These are phyloP conservation scores for Typhlichthys subterraneus DNA, from an alignment of 2,797 vertebrate species.

Conservation along the genomic window DNA sequence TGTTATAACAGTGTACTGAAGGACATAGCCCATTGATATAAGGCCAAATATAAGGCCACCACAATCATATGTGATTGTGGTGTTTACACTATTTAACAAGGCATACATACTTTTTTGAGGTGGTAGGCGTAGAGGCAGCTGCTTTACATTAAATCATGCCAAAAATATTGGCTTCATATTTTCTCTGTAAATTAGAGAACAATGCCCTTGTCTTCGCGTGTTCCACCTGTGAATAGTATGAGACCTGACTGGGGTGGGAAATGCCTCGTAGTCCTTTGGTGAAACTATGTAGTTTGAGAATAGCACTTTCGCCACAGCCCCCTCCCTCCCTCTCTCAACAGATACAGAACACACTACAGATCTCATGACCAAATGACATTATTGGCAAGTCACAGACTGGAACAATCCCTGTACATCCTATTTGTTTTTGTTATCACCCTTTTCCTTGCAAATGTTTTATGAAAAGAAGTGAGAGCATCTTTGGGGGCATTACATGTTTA, in stretches of 20 bases:
- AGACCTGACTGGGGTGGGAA: slow-evolving; percentile 31
- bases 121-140: too few species aligned
- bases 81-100: too few species aligned
- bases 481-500: slow-evolving; percentile 1
- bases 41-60: too few species aligned
- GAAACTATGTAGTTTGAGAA: slow-evolving; percentile 72
- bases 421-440: slow-evolving; percentile 8
- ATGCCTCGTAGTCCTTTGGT: slow-evolving; percentile 61
- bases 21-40: too few species aligned
- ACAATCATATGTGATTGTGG: too few species aligned
- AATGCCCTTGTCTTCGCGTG: neutral
- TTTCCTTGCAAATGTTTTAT: slow-evolving; percentile 8
- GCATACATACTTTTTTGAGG: too few species aligned
- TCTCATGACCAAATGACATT: slow-evolving; percentile 39
- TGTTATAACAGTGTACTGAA: too few species aligned
- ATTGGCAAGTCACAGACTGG: slow-evolving; percentile 19
- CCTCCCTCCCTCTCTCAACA: slow-evolving; percentile 21
- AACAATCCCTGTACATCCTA: neutral
- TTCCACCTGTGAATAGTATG: slow-evolving; percentile 15
- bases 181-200: too few species aligned
- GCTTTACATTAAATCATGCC: too few species aligned
- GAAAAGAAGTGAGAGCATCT: neutral
- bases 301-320: slow-evolving; percentile 71
- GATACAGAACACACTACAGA: slow-evolving; percentile 33
- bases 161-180: too few species aligned